These are phyloP conservation scores for Sebastes steindachneri DNA, from an alignment of 2,797 vertebrate species.

Conservation along the genomic window DNA sequence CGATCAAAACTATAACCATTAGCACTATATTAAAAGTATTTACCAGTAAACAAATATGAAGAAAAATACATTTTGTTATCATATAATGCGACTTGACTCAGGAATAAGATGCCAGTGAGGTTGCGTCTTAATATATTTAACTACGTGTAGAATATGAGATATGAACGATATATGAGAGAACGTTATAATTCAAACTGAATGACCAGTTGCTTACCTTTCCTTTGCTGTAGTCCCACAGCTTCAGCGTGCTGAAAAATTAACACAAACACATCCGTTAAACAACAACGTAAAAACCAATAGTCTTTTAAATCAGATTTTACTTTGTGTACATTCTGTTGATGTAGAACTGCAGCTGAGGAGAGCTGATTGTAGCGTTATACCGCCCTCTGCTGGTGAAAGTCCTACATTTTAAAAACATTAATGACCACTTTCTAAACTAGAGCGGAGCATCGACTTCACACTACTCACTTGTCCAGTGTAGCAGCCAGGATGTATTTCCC, in stretches of 20 bases:
- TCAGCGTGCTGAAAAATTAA: constrained; percentile 88
- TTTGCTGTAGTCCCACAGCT: constrained; percentile 99
- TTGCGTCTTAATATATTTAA: neutral
- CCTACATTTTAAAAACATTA: neutral
- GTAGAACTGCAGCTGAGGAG: neutral
- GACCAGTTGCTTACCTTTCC: constrained; percentile 88
- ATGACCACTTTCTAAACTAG: no score
- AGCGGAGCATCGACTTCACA: rapidly evolving
- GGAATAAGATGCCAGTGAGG: neutral
- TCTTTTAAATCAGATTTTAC: neutral
- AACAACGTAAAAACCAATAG: neutral
- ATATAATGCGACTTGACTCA: neutral
- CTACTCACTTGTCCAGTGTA: constrained; percentile 96
- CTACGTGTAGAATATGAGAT: neutral
- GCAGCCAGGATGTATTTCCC: constrained; percentile 99
- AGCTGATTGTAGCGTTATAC: neutral
- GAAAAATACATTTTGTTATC: neutral
- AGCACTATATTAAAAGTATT: neutral
- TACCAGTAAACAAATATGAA: neutral
- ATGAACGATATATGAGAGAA: no score
- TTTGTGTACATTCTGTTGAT: neutral
- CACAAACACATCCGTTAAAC: neutral
- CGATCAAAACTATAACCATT: rapidly evolving
- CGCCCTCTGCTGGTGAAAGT: constrained; percentile 57
- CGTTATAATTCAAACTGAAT: neutral